Evolutionary conservation across 1,140 invertebrate species (phyloP).

Genomic region (Anthonomus grandis): DNA sequence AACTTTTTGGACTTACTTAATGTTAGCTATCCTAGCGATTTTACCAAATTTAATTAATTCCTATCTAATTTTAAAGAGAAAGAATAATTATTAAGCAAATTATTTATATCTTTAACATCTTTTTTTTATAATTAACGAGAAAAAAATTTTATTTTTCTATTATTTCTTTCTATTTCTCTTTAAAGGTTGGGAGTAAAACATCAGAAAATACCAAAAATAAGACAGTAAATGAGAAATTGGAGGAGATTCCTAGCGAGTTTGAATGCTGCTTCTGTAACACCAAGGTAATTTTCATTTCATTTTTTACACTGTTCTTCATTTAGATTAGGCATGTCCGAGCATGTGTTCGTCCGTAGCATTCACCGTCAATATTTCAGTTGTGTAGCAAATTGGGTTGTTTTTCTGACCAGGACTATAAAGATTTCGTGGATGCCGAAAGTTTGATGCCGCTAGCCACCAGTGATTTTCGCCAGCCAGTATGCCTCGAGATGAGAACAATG

Average conservation of each 20-base stretch:
- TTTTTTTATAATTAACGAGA: too few relatives aligned
- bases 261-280: slow-evolving; percentile 94
- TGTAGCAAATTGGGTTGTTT: too few relatives aligned
- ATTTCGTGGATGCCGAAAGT: slow-evolving; percentile 82
- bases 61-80: slow-evolving; percentile 25
- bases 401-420: slow-evolving; percentile 73
- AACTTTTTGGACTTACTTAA: too few relatives aligned
- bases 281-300: slow-evolving; percentile 68
- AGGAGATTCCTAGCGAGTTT: slow-evolving; percentile 84
- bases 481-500: slow-evolving; percentile 73
- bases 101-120: too few relatives aligned
- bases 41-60: neutral
- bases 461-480: slow-evolving; percentile 73
- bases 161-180: slow-evolving; percentile 32
- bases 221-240: slow-evolving; percentile 53
- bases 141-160: too few relatives aligned
- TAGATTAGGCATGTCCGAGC: neutral
- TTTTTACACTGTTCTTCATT: neutral
- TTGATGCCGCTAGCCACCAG: slow-evolving; percentile 79
- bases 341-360: too few relatives aligned
- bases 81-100: too few relatives aligned
- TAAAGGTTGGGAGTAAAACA: slow-evolving; percentile 65
- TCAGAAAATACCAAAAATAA: slow-evolving; percentile 61
- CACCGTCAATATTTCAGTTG: too few relatives aligned
- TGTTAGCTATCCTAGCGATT: neutral